phyloP scores from a whole-genome alignment of 2,888 invertebrate genomes.

The Apamea monoglypha region DNA sequence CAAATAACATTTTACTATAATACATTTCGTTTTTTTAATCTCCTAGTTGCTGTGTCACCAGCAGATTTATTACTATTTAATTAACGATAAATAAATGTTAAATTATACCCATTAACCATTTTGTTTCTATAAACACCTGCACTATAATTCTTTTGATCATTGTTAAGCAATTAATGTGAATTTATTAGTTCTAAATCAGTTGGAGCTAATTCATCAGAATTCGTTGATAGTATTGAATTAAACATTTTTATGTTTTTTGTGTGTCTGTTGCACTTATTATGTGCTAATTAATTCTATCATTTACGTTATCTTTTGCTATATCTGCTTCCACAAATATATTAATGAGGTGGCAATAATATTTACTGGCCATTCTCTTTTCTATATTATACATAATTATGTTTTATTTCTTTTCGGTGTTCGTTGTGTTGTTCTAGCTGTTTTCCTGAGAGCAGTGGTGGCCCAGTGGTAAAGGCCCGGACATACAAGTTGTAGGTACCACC shows the following conservation, averaged over 20 bases:
- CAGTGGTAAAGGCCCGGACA: no score
- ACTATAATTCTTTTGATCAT: conserved; percentile 27
- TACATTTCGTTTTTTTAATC: conserved; percentile 24
- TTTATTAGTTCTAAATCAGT: conserved; percentile 35
- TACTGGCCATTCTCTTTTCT: neutral
- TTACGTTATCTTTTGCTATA: neutral
- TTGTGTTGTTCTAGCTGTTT: no score
- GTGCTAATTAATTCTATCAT: neutral
- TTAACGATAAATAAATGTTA: conserved; percentile 31
- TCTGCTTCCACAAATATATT: conserved; percentile 12
- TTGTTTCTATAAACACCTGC: conserved; percentile 22
- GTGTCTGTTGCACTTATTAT: neutral
- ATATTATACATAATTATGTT: neutral
- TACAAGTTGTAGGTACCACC: no score
- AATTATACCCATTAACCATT: conserved; percentile 36
- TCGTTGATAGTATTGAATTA: conserved; percentile 9
- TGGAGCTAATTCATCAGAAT: conserved; percentile 26
- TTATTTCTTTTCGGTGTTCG: no score
- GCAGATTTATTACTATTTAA: conserved; percentile 41
- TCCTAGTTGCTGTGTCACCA: neutral
- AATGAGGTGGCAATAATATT: neutral
- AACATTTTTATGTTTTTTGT: conserved; percentile 26
- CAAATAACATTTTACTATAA: neutral
- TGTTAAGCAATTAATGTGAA: conserved; percentile 32
- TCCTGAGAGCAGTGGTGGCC: no score